phyloP scores from a whole-genome alignment of 2,113 vertebrate genomes.

The Tricholaema leucomelas region DNA sequence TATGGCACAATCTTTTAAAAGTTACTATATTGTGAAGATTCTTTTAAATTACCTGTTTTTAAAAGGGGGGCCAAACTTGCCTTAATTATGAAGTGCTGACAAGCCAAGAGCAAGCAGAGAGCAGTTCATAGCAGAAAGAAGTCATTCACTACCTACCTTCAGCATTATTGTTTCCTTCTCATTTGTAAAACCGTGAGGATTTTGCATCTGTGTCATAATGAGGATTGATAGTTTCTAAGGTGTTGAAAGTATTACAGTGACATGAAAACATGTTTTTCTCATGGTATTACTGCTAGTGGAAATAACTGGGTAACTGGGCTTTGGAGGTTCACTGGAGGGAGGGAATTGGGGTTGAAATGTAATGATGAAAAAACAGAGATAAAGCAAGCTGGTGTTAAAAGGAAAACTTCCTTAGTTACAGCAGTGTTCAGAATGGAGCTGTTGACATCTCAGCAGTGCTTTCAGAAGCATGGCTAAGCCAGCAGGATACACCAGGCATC shows the following conservation, averaged over 20 bases:
- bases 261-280: constrained; percentile 25
- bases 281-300: constrained; percentile 14
- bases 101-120: constrained; percentile 76
- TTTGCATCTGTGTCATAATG: neutral
- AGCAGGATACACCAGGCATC: neutral
- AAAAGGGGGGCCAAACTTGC: constrained; percentile 42
- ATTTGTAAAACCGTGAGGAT: constrained; percentile 36
- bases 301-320: neutral
- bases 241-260: constrained; percentile 40
- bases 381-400: neutral
- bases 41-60: constrained; percentile 11
- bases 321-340: constrained; percentile 4
- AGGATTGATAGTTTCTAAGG: constrained; percentile 45
- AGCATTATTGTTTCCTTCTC: constrained; percentile 28
- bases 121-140: constrained; percentile 72
- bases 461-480: neutral
- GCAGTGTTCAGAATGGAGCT: neutral
- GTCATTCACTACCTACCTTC: constrained; percentile 62
- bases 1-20: neutral
- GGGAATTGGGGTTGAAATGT: constrained; percentile 28
- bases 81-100: constrained; percentile 77
- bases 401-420: neutral
- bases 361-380: neutral
- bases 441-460: neutral
- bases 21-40: neutral